Evolutionary conservation across 2,888 invertebrate species (phyloP), one percentile per base, ranked within the genome.

Genomic region (Agrochola lychnidis): DNA sequence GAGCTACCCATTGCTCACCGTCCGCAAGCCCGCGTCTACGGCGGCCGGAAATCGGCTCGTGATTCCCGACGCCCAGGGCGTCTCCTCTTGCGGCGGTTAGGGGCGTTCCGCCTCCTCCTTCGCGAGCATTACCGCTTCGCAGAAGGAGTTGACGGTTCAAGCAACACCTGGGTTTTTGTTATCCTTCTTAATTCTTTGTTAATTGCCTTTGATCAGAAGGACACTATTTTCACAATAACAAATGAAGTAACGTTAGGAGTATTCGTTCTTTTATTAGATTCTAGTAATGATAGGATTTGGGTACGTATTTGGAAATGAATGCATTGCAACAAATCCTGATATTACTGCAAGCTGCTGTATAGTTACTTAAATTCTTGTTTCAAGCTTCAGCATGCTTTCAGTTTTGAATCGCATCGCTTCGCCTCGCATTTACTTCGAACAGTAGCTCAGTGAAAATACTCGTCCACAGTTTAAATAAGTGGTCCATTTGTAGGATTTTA

Each of bases 401-500:
- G n/a, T 25, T 59, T 59, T 6, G 45, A 25, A 64, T 42, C 19
- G 14, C 19, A 48, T 53, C 51, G 62, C 67, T 48, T 62, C 30
- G 66, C 30, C 7, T 62, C 7, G 30, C 40, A 45, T 14, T 12
- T 45, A 45, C 45, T 45, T 45, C 45, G 45, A 14, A 53, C 30
- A 59, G 9, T 45, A 9, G 25, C 63, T 68, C 78, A 63, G 73
- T 75, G 78, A 83, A 81, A 85, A 74, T 62, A 69, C 73, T 72
- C 36, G 68, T 48, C 56, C 70, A 66, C 86, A 86, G 87, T 84
- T 74, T 85, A 87, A 79, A 85, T 89, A 89, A 91, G 86, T 85
- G 88, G 82, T 70, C 86, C 75, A 91, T 91, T 91, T 91, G 89
- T 91, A 86, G 64, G 73, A 70, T 75, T 74, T 76, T 70, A 71